A percentile compares a stretch with the other conserved stretches of the same genome.
Conservation (phyloP, 2,113 vertebrate genomes). For the Harpagus bidentatus region DNA sequence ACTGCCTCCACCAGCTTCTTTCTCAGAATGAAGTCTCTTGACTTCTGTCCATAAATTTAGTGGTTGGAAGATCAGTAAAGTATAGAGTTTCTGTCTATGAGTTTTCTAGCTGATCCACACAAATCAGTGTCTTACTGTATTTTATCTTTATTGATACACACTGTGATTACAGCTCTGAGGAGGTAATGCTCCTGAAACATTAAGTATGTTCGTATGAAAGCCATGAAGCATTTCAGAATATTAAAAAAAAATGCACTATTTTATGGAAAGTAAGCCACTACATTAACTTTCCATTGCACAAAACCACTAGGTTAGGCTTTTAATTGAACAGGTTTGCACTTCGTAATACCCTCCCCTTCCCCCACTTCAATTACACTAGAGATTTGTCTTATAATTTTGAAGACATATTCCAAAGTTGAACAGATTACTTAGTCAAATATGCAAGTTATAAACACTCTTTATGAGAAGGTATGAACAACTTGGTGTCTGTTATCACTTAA, state of each 20-base stretch:
- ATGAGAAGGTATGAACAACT: fast-evolving
- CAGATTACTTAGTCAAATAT: not conserved
- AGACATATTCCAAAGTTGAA: not conserved
- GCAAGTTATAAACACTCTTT: not conserved
- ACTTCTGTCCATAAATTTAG: not conserved
- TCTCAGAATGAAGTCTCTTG: not conserved
- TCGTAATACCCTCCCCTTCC: not conserved
- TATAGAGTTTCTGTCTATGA: not conserved
- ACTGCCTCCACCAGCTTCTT: not conserved
- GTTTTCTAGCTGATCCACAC: not conserved
- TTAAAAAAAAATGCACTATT: constrained; percentile 43
- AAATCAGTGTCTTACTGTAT: not conserved
- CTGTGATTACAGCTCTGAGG: constrained; percentile 60
- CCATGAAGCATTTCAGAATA: constrained; percentile 64
- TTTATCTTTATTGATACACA: constrained; percentile 71
- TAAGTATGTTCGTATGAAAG: constrained; percentile 58
- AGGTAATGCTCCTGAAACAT: constrained; percentile 70
- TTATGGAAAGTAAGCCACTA: constrained; percentile 61
- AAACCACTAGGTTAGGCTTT: constrained; percentile 56
- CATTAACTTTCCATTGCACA: constrained; percentile 64
- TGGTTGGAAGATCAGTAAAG: not conserved
- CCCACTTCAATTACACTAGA: not conserved
- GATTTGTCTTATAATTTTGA: not conserved
- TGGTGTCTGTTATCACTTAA: not conserved
- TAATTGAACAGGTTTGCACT: constrained; percentile 58